These are phyloP conservation scores for Argyresthia goedartella DNA, from an alignment of 2,888 invertebrate species.

Conservation along the genomic window DNA sequence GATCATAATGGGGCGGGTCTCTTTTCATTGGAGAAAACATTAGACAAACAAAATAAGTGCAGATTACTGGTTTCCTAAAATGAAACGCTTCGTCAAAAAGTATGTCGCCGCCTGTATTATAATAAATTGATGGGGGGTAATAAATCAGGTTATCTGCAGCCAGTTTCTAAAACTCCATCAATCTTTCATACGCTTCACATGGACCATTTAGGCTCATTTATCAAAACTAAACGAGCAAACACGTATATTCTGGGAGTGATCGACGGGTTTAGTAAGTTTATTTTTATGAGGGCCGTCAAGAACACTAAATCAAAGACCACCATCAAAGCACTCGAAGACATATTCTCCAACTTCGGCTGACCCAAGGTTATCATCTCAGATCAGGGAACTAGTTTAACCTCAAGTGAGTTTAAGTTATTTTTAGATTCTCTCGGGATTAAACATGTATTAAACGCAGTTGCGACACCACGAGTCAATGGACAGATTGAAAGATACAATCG, in stretches of 20 bases:
- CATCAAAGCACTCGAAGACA: conserved; percentile 6
- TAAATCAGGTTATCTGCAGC: conserved; percentile 6
- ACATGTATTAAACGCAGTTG: conserved; percentile 1
- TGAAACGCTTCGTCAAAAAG: no score
- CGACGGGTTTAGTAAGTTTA: conserved; percentile 12
- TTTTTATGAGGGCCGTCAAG: conserved; percentile 7
- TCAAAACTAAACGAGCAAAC: conserved; percentile 11
- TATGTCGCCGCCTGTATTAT: conserved; percentile 13
- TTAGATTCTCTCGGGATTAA: conserved; percentile 2
- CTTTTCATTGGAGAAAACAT: conserved; percentile 10
- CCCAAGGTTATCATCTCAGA: conserved; percentile 9
- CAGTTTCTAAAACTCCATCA: conserved; percentile 7
- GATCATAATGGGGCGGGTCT: conserved; percentile 9
- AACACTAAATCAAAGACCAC: conserved; percentile 8
- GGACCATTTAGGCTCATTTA: conserved; percentile 13
- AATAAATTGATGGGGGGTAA: conserved; percentile 6
- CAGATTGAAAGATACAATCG: no score
- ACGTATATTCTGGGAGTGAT: conserved; percentile 13
- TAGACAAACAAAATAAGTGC: conserved; percentile 9
- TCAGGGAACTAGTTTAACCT: conserved; percentile 9
- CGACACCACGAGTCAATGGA: not conserved
- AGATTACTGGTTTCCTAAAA: conserved; percentile 13
- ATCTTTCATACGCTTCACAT: conserved; percentile 9
- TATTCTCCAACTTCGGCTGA: conserved; percentile 4
- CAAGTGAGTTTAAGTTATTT: conserved; percentile 2